Conservation (phyloP, 1,140 invertebrate species). For the Bursaphelenchus mucronatus region DNA sequence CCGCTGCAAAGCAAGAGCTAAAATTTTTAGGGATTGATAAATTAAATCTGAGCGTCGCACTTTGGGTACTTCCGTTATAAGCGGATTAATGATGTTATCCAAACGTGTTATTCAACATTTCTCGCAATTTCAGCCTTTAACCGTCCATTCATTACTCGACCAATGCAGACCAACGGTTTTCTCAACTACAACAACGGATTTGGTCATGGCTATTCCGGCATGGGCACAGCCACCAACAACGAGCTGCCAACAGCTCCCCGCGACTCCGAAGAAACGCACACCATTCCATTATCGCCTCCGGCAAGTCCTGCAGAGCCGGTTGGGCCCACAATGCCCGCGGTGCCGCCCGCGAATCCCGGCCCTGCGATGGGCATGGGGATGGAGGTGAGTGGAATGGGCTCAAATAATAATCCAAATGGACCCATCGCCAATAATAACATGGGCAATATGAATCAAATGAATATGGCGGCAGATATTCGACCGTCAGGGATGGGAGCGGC, state of each 20-base stretch:
- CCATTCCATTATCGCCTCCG: neutral
- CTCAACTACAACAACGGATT: slow-evolving; percentile 3
- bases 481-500: too few relatives aligned
- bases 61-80: too few relatives aligned
- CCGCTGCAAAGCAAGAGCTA: too few relatives aligned
- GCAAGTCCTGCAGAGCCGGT: neutral
- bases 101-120: neutral
- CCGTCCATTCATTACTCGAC: slow-evolving; percentile 9
- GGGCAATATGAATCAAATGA: too few relatives aligned
- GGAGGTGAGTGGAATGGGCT: neutral
- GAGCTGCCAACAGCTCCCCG: neutral
- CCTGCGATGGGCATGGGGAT: slow-evolving; percentile 3
- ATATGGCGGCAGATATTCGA: too few relatives aligned
- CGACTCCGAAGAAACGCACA: neutral
- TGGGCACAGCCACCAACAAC: neutral
- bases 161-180: neutral
- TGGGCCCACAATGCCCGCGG: neutral
- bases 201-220: neutral
- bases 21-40: too few relatives aligned
- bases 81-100: slow-evolving; percentile 1
- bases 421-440: too few relatives aligned
- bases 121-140: slow-evolving; percentile 14
- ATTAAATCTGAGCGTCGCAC: neutral
- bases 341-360: neutral
- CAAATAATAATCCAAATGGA: too few relatives aligned